Base-by-base conservation (phyloP, 1,140 invertebrate genomes). In the Calephelis virginiensis region DNA sequence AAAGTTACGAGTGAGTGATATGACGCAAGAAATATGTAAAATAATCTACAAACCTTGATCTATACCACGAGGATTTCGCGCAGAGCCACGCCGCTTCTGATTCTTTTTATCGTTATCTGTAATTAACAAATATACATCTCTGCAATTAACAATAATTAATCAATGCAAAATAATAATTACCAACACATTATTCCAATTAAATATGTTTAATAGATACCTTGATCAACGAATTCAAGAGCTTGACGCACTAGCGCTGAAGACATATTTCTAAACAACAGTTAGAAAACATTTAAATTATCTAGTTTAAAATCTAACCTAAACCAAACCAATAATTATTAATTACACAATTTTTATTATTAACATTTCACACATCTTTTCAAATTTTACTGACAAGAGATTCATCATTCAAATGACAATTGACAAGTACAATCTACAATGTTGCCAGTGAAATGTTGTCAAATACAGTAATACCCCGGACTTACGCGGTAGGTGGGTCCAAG, bases 211-310 rank as follows among this genome's bases (percentile, higher is more conserved):
- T 63, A 75, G 84, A 86, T 86, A 76, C 90, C 85, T 68, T 76
- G 81, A 75, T 92, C 89, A 47, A 92, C 89, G 64, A 92, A 78
- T 81, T 84, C 85, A 68, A 92, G 81, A 64, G 84, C 89, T 72
- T 92, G 84, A 67, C 85, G 80, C 10, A 92, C 82, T 82, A 92
- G 76, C 46, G 90, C 85, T 73, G 90, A 86, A 85, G 90, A 91
- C 90, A 92, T 87, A 83, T 69, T 74, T 71, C 63, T 61, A 37
- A 61, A 56, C 45, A 64, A 49, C 28, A 65, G 63, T 68, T 59
- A 61, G 73, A 78, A 76, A 70, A 74, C 82, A 86, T 85, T 86
- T 75, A 82, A 74, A 69, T 63, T 50, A 67, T 72, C 60, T 61
- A 68, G 56, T 68, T 71, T 61, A 46, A n/a, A 13, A 61, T 43